phyloP scores from a whole-genome alignment of 1,140 invertebrate genomes.

The Drosophila melanica region DNA sequence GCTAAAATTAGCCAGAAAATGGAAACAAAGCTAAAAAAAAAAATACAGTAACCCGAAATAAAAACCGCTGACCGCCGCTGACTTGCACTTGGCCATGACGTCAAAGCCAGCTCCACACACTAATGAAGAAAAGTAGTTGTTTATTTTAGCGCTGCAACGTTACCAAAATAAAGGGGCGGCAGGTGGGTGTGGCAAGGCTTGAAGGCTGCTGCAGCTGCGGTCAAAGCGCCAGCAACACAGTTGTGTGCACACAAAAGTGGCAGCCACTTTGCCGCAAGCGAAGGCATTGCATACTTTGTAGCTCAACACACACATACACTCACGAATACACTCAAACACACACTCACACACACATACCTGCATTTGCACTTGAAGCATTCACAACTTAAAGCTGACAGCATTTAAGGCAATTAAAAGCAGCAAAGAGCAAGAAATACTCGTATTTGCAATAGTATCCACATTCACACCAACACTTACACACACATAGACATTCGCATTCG shows the following conservation, averaged over 20 bases:
- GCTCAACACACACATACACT: slow-evolving; percentile 19
- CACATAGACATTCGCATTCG: neutral
- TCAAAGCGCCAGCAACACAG: neutral
- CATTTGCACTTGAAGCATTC: slow-evolving; percentile 19
- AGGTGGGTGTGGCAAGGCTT: neutral
- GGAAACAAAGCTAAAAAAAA: neutral
- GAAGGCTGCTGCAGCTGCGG: slow-evolving; percentile 31
- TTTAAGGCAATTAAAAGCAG: slow-evolving; percentile 35
- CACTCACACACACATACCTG: slow-evolving; percentile 1
- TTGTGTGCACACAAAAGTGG: slow-evolving; percentile 24
- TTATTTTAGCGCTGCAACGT: slow-evolving; percentile 27
- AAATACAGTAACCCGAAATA: neutral
- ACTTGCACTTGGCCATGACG: slow-evolving; percentile 61
- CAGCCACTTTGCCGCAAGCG: slow-evolving; percentile 40
- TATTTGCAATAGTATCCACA: slow-evolving; percentile 14
- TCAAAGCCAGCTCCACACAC: slow-evolving; percentile 45
- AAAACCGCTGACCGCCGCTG: slow-evolving; percentile 16
- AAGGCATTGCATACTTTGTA: slow-evolving; percentile 62
- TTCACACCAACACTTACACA: neutral
- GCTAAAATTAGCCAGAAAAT: slow-evolving; percentile 30
- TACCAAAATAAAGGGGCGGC: neutral
- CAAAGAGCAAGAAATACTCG: slow-evolving; percentile 10
- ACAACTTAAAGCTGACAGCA: slow-evolving; percentile 9
- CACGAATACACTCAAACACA: neutral
- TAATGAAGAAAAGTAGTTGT: slow-evolving; percentile 70